Percentiles rank a stretch among this genome's conserved stretches.
Conservation (phyloP, 2,888 invertebrate species). For the Vesta saturnalis region DNA sequence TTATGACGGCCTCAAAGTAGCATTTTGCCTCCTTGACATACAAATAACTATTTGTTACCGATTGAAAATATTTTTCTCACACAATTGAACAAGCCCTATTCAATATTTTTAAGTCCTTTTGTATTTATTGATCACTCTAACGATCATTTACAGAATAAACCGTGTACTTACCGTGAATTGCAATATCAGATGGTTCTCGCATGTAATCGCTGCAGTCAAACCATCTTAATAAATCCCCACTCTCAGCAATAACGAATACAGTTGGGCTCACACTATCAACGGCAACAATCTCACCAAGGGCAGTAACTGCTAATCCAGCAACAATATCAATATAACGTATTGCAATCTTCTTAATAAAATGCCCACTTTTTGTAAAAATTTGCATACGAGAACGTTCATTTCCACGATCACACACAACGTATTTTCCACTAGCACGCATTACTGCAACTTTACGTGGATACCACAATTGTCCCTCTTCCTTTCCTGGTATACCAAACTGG, state of each 20-base stretch:
- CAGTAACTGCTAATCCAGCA: conserved; percentile 93
- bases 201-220: conserved; percentile 98
- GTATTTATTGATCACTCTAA: no score
- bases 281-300: conserved; percentile 92
- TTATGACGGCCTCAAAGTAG: no score
- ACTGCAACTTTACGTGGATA: conserved; percentile 96
- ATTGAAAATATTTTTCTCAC: no score
- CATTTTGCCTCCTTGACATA: no score
- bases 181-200: conserved; percentile 97
- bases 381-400: conserved; percentile 98
- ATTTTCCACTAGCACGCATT: conserved; percentile 86
- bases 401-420: conserved; percentile 97
- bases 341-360: conserved; percentile 95
- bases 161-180: conserved; percentile 89
- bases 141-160: no score
- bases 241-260: conserved; percentile 92
- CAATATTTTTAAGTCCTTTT: no score
- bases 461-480: conserved; percentile 97
- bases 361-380: conserved; percentile 95
- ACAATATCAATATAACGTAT: conserved; percentile 90
- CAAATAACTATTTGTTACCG: no score
- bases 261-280: conserved; percentile 98
- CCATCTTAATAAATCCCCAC: conserved; percentile 93
- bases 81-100: no score
- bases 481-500: conserved; percentile 94